These are phyloP conservation scores for Megamerina dolium DNA, from an alignment of 2,888 invertebrate genomes.

Conservation along the genomic window DNA sequence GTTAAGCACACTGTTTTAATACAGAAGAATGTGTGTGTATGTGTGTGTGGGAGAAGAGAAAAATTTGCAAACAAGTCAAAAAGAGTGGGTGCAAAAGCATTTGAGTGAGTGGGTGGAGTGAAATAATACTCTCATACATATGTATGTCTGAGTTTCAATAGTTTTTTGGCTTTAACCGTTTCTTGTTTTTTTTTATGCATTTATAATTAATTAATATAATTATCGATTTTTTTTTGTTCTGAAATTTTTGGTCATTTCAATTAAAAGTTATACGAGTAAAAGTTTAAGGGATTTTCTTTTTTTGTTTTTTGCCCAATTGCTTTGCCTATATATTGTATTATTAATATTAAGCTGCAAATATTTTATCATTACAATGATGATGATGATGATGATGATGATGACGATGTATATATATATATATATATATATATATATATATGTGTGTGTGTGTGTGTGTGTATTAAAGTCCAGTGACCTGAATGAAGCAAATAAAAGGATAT, in stretches of 20 bases:
- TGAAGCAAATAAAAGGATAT: no score
- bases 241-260: not conserved
- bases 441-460: not conserved
- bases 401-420: not conserved
- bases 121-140: not conserved
- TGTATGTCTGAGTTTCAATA: slow-evolving; percentile 2
- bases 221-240: no score
- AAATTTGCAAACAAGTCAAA: not conserved
- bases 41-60: not conserved
- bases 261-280: not conserved
- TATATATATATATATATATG: not conserved
- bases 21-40: not conserved
- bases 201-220: no score
- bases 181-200: not conserved
- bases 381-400: no score
- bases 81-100: no score
- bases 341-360: no score
- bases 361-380: no score
- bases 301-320: no score
- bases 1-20: not conserved
- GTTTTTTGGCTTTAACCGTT: not conserved
- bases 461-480: not conserved
- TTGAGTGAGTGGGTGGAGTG: no score
- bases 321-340: no score
- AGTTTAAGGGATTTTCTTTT: no score